These are phyloP conservation scores for Dione vanillae DNA, from an alignment of 2,888 invertebrate genomes.

Conservation along the genomic window DNA sequence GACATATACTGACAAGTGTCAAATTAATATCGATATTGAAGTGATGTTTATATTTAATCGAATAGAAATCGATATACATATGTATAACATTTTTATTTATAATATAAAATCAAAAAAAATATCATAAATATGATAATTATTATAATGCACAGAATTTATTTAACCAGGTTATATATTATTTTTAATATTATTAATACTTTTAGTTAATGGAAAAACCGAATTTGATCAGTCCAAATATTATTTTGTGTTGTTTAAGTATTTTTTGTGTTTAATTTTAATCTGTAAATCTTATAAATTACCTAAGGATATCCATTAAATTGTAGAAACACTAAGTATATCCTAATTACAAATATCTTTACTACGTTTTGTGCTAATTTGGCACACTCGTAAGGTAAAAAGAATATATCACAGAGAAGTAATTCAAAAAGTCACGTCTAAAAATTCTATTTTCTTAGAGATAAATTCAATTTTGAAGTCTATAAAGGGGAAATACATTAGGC, in stretches of 20 bases:
- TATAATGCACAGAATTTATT: no score
- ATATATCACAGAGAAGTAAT: constrained; percentile 39
- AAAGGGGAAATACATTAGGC: not conserved
- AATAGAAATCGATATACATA: not conserved
- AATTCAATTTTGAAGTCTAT: constrained; percentile 20
- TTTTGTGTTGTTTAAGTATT: not conserved
- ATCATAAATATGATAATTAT: no score
- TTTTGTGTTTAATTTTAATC: not conserved
- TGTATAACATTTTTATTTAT: not conserved
- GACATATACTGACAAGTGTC: not conserved
- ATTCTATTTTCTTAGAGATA: constrained; percentile 6
- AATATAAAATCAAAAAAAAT: not conserved
- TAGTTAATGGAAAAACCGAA: no score
- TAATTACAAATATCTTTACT: constrained; percentile 7
- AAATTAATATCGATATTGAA: not conserved
- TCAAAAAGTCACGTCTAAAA: constrained; percentile 31
- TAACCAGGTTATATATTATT: no score
- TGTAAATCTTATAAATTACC: not conserved
- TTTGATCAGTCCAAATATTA: not conserved
- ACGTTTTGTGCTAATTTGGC: constrained; percentile 35
- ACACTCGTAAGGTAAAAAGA: constrained; percentile 29
- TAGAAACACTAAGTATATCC: constrained; percentile 7
- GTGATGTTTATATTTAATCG: not conserved
- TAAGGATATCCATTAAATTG: not conserved
- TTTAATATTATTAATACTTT: not conserved